Percentiles rank a stretch among this genome's conserved stretches.
phyloP scores from a whole-genome alignment of 2,888 invertebrate species.

The Globia sparganii region DNA sequence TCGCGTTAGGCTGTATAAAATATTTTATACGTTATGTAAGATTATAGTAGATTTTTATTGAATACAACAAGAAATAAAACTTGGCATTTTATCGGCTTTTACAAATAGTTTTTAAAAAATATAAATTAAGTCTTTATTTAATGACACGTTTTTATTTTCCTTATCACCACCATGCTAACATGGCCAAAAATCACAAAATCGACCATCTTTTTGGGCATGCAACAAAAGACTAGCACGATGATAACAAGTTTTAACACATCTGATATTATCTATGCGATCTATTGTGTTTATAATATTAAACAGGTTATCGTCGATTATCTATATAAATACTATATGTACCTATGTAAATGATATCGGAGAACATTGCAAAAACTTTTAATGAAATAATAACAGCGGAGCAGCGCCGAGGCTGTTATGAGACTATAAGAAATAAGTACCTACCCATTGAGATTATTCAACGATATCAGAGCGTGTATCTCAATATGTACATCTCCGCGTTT shows the following conservation, averaged over 20 bases:
- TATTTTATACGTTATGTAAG: background rate
- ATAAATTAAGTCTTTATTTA: background rate
- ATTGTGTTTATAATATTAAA: conserved; percentile 17
- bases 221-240: background rate
- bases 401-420: conserved; percentile 50
- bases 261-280: conserved; percentile 12
- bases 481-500: conserved; percentile 41
- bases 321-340: conserved; percentile 32
- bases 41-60: background rate
- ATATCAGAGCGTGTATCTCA: conserved; percentile 49
- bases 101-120: background rate
- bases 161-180: background rate
- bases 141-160: no score
- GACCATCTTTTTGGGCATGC: background rate
- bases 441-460: conserved; percentile 58
- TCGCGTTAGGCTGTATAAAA: background rate
- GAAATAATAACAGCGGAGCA: conserved; percentile 62
- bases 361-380: conserved; percentile 59
- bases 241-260: conserved; percentile 14
- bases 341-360: conserved; percentile 45
- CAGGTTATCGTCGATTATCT: conserved; percentile 21
- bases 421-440: conserved; percentile 60
- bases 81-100: no score
- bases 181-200: background rate
- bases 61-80: background rate